Percentiles rank a stretch among this genome's conserved stretches.
phyloP scores from a whole-genome alignment of 2,888 invertebrate genomes.

The Epinotia bilunana region DNA sequence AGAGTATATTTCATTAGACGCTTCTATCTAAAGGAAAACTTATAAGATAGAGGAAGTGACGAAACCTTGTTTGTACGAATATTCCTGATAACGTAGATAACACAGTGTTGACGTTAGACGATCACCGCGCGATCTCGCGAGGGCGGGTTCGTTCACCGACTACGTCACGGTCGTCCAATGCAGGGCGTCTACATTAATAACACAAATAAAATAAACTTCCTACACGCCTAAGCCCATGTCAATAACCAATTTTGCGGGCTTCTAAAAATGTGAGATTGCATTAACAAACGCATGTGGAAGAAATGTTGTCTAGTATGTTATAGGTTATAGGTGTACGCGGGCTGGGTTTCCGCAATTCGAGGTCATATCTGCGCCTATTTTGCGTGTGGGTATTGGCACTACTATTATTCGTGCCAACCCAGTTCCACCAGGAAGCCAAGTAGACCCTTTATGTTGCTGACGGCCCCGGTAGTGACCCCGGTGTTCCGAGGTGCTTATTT shows the following conservation, averaged over 20 bases:
- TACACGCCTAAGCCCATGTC: conserved; percentile 35
- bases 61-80: conserved; percentile 28
- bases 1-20: neutral
- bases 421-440: too few relatives aligned
- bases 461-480: too few relatives aligned
- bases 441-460: too few relatives aligned
- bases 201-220: conserved; percentile 26
- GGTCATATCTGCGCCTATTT: too few relatives aligned
- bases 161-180: conserved; percentile 52
- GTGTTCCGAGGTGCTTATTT: too few relatives aligned
- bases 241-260: conserved; percentile 31
- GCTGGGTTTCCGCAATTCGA: too few relatives aligned
- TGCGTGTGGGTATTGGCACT: too few relatives aligned
- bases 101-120: conserved; percentile 36
- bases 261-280: neutral
- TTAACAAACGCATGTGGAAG: neutral
- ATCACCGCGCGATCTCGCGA: conserved; percentile 40
- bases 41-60: neutral
- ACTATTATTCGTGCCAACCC: too few relatives aligned
- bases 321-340: too few relatives aligned
- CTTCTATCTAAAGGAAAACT: conserved; percentile 14
- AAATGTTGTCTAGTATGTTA: too few relatives aligned
- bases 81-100: conserved; percentile 31
- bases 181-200: conserved; percentile 20
- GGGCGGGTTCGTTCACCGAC: conserved; percentile 61